Base-by-base conservation (phyloP, 2,113 vertebrate species). In the Hippocampus mohnikei region DNA sequence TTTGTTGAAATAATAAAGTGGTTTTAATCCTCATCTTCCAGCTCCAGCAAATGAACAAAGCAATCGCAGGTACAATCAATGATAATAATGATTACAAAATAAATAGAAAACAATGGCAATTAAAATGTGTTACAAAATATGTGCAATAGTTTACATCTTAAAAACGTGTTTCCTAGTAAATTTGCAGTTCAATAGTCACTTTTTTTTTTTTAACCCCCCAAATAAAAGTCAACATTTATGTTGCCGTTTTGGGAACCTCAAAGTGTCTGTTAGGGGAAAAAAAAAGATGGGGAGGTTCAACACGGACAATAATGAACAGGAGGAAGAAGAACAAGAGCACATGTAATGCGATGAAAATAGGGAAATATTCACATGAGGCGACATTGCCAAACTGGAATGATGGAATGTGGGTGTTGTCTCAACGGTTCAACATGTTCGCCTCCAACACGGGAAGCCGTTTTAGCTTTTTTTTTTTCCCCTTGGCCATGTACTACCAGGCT, bases 91-190 rank as follows among this genome's bases (percentile, higher is more conserved):
- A 87, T 89, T 87, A 90, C 76, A 91, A 91, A 88, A 88, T 88
- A 88, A 89, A 90, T 84, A 90, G 76, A 91, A 87, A 89, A 87
- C 83, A 79, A 85, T 90, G 87, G 80, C 82, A 89, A 88, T 90
- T 88, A 87, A 86, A 87, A 83, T 53, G 21, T 77, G 79, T 90
- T 92, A 92, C 77, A 92, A 92, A 93, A 92, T 88, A 90, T 87
- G 87, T 88, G 87, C 85, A 90, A 89, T 89, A 90, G 76, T 87
- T 91, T 85, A 89, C 82, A 90, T 87, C 79, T 85, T 87, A 83
- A 85, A 87, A 87, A 84, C 77, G 25, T 25, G 68, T 55, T 70
- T 44, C 44, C 62, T 72, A 79, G 66, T 67, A 85, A 83, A 87
- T 87, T 88, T 83, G 80, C 71, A 70, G 59, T 85, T 77, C 77